Evolutionary conservation across 2,888 invertebrate species (phyloP).

Genomic region (Rhagonycha fulva): DNA sequence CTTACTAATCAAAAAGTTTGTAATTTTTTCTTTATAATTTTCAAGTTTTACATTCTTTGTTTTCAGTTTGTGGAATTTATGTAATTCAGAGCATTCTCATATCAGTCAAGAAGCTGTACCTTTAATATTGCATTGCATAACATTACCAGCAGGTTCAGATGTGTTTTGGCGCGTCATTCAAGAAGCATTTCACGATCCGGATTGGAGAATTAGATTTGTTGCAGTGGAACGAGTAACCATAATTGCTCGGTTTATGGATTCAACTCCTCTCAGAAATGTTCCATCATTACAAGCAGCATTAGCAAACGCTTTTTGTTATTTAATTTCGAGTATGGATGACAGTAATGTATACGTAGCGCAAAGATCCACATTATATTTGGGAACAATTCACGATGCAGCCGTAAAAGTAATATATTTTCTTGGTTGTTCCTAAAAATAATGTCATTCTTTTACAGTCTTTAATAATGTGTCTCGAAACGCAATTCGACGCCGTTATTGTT

Average conservation of each 20-base stretch:
- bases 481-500: conserved; percentile 96
- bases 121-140: conserved; percentile 91
- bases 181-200: conserved; percentile 88
- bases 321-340: conserved; percentile 96
- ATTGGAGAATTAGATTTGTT: conserved; percentile 89
- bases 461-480: conserved; percentile 93
- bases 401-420: conserved; percentile 66
- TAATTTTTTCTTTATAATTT: conserved; percentile 15
- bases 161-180: conserved; percentile 96
- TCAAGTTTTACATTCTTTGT: conserved; percentile 19
- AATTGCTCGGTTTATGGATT: conserved; percentile 91
- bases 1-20: conserved; percentile 87
- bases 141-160: conserved; percentile 91
- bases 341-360: conserved; percentile 94
- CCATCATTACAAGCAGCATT: conserved; percentile 87
- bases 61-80: conserved; percentile 86
- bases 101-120: conserved; percentile 92
- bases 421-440: not conserved
- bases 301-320: conserved; percentile 95
- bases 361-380: conserved; percentile 87
- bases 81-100: conserved; percentile 91
- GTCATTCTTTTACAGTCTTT: conserved; percentile 65
- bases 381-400: conserved; percentile 89
- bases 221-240: conserved; percentile 95
- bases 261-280: conserved; percentile 82